Base-by-base conservation (phyloP, 1,140 invertebrate genomes). In the Pseudomyrmex pallidus region DNA sequence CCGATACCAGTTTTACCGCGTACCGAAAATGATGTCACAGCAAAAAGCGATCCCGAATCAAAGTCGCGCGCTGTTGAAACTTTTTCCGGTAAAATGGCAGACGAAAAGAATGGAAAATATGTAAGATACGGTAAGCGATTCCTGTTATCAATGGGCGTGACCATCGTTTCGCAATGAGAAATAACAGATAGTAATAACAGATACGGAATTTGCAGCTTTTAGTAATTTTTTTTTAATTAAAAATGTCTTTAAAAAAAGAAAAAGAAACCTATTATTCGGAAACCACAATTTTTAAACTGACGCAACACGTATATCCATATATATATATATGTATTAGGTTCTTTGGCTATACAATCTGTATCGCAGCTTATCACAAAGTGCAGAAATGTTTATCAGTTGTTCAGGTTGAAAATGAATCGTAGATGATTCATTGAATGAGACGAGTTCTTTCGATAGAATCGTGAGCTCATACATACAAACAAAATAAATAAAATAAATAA, bases 121-220 rank as follows among this genome's bases (percentile, higher is more conserved):
- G 91, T 94, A 3, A 91, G 89, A 85, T 94, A 94, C 86, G 93
- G 93, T 94, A 90, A 93, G 92, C 87, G 78, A 89, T 82, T 56
- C 2, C 13, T 44, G 78, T 91, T 92, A 92, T 93, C 92, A 89
- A 89, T 93, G 91, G 92, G 92, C 90, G 91, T 93, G 89, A 90
- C 90, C 87, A 76, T 74, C 63, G 61, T 62, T 85, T 84, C 74
- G 8, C 4, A 62, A 82, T 57, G 44, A 25, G 35, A 35, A 17
- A 66, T 4, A 2, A 20, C 5, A 22, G 3, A 7, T n/a, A 5
- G 25, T 25, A 25, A 25, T 25, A 2, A 20, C 20, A 22, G 3
- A 7, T n/a, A 5, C 15, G 2, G 2, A n/a, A 57, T 48, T 9
- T 8, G 12, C 7, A 35, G 4, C 15, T 52, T 83, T 20, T 4